Base-by-base conservation (phyloP, 64 coral and sea anemone genomes). In the Actinia equina region DNA sequence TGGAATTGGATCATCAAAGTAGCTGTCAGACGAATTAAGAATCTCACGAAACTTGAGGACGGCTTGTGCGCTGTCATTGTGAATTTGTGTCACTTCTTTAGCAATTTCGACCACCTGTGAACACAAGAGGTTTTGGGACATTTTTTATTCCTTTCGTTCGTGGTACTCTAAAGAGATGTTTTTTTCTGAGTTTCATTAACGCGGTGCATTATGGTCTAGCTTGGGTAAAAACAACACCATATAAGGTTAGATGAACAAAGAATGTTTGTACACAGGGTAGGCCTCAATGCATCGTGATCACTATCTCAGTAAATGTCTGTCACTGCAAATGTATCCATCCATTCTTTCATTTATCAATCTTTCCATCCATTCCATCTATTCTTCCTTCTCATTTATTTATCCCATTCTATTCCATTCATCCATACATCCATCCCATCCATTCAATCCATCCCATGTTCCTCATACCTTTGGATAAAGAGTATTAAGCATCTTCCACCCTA, bases 381-480 rank as follows among this genome's bases (percentile, higher is more conserved):
- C 4, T 26, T 74, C 70, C 70, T 17, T 17, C 37, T 71, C 37
- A 26, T 25, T 37, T 37, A 1, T 37, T 19, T 3, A 71, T 13
- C 5, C 10, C 12, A 27, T 77, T 77, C 42, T 27, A 77, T 78
- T 52, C 17, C 78, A 49, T 81, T 17, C 42, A 49, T 81, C 9
- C 44, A 19, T 1, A 2, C 78, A 11, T 56, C 54, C 54, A 56
- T 49, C 43, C 27, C 76, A 6, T 1, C 26, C 43, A 6, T 18
- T 43, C 76, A 0, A 4, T 43, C 13, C 76, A 18, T 79, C 11
- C 37, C 11, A 20, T 18, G 17, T 81, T 85, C 16, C 3, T 43
- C 71, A 56, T 56, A 95, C 94, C 90, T 89, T 88, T 30, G 94
- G 94, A 55, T 95, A 95, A 59, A 95, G 90, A 49, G 78, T 84